Evolutionary conservation across 2,888 invertebrate genomes (phyloP).

Genomic region (Yponomeuta malinellus): DNA sequence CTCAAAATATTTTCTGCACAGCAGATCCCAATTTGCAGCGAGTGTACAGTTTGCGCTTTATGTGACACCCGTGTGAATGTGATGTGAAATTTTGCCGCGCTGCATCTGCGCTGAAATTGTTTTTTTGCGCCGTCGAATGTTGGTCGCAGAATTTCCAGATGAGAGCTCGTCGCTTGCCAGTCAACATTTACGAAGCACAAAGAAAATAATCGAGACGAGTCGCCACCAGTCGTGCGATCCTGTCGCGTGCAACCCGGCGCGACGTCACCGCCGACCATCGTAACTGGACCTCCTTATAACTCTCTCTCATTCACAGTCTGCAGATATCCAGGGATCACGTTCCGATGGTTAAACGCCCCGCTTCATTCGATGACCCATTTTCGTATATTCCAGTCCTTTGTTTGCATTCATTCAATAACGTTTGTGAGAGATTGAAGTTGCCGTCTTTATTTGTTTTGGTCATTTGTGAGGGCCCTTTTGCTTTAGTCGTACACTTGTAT

Average conservation of each 20-base stretch:
- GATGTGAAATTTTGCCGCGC: neutral
- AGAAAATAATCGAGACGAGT: conserved; percentile 19
- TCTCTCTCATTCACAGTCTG: conserved; percentile 13
- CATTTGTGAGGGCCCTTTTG: conserved; percentile 2
- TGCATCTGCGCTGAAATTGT: neutral
- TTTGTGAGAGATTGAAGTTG: conserved; percentile 15
- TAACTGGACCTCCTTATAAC: neutral
- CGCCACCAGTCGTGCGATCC: conserved; percentile 14
- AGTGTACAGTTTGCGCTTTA: neutral
- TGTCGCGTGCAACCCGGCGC: neutral
- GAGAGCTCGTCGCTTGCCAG: conserved; percentile 19
- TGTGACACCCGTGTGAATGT: neutral
- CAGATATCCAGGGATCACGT: conserved; percentile 30
- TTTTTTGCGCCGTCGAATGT: conserved; percentile 10
- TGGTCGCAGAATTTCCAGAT: conserved; percentile 17
- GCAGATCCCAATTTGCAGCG: neutral
- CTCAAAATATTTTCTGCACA: neutral
- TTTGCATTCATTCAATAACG: conserved; percentile 33
- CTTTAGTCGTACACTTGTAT: neutral
- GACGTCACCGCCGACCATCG: neutral
- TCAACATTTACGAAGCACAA: conserved; percentile 18
- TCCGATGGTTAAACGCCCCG: conserved; percentile 34
- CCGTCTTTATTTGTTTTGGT: conserved; percentile 5
- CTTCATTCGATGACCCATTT: conserved; percentile 57
- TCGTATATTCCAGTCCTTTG: conserved; percentile 46